A percentile compares a stretch with the other conserved stretches of the same genome.
phyloP scores from a whole-genome alignment of 2,797 vertebrate species.

The Tokudaia tokunoshimensis region DNA sequence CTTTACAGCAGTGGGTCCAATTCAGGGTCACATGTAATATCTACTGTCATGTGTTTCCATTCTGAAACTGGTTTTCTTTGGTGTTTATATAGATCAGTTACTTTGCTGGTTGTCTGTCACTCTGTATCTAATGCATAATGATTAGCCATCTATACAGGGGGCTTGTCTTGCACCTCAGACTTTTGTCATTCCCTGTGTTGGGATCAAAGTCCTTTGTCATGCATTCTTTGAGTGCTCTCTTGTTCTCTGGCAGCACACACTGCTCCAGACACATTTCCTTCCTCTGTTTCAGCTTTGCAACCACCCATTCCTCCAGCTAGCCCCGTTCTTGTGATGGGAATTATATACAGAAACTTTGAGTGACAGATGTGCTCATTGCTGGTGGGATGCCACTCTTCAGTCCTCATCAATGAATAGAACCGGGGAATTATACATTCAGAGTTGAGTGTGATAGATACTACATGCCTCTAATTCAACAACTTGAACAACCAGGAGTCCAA shows the following conservation, averaged over 20 bases:
- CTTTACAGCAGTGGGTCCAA: neutral
- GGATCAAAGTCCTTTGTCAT: neutral
- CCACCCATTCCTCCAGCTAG: neutral
- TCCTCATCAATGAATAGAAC: neutral
- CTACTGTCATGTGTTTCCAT: neutral
- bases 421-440: neutral
- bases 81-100: neutral
- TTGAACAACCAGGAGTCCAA: neutral
- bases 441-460: neutral
- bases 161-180: neutral
- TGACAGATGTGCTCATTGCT: neutral
- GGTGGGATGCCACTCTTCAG: neutral
- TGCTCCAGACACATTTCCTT: neutral
- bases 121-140: neutral
- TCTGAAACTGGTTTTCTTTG: neutral
- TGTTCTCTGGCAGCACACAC: neutral
- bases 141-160: neutral
- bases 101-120: neutral
- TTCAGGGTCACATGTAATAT: accelerated
- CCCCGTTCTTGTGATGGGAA: neutral
- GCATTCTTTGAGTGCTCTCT: neutral
- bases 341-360: neutral
- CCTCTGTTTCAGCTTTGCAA: neutral
- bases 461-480: neutral
- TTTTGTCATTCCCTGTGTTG: neutral